These are phyloP conservation scores for Athetis lepigone DNA, from an alignment of 2,888 invertebrate species.

Conservation along the genomic window DNA sequence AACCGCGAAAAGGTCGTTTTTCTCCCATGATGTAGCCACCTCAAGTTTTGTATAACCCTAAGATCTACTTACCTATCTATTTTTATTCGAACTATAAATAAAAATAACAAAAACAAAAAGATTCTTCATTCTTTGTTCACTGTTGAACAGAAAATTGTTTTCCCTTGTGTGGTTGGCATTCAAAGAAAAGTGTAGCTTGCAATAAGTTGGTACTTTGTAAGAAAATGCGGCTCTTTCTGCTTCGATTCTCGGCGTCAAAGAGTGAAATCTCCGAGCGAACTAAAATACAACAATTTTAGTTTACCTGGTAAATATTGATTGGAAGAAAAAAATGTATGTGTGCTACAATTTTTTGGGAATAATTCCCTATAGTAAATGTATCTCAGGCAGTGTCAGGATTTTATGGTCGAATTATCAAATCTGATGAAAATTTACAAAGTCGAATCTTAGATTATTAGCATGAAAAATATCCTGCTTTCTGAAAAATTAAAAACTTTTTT, in stretches of 20 bases:
- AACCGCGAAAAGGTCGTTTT: neutral
- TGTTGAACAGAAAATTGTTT: slow-evolving; percentile 15
- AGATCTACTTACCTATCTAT: neutral
- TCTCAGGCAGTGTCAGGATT: neutral
- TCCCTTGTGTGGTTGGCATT: slow-evolving; percentile 28
- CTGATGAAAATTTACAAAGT: slow-evolving; percentile 7
- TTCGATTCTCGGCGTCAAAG: slow-evolving; percentile 27
- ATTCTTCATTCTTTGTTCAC: neutral
- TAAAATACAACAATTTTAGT: slow-evolving; percentile 22
- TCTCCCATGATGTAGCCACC: neutral
- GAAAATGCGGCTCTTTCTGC: slow-evolving; percentile 37
- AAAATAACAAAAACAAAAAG: neutral
- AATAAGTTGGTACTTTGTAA: slow-evolving; percentile 14
- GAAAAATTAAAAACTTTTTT: slow-evolving; percentile 19
- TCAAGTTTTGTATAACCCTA: neutral
- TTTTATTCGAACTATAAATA: neutral
- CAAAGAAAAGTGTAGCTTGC: slow-evolving; percentile 14
- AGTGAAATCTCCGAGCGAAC: slow-evolving; percentile 17
- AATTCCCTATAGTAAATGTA: neutral
- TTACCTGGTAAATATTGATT: slow-evolving; percentile 1
- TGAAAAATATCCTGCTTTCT: slow-evolving; percentile 6
- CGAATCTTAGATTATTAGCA: neutral
- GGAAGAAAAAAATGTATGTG: neutral
- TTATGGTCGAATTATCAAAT: slow-evolving; percentile 5
- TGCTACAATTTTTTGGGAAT: neutral